Conservation (phyloP, 2,113 vertebrate genomes). For the Serilophus lunatus region DNA sequence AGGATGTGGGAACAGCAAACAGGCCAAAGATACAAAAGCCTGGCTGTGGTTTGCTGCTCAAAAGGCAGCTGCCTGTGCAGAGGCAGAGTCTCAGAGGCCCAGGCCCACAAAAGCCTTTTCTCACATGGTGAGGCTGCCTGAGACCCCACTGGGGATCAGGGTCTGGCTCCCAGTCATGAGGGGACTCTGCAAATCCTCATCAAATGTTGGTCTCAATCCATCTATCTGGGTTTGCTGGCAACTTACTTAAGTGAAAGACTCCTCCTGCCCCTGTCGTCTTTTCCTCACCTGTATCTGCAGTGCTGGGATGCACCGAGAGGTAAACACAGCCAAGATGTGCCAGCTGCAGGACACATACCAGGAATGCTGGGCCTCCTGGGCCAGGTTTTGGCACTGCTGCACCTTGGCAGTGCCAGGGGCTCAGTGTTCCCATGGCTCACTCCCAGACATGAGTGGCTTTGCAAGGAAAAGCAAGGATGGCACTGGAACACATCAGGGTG, state of each 20-base stretch:
- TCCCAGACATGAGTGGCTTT: neutral
- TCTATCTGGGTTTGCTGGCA: neutral
- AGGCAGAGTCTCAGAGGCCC: neutral
- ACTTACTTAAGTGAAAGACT: neutral
- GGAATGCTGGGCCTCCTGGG: neutral
- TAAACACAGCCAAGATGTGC: neutral
- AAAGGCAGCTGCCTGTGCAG: neutral
- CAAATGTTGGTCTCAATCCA: neutral
- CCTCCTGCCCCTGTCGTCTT: neutral
- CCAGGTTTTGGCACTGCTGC: neutral
- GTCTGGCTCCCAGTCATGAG: accelerated
- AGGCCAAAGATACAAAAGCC: neutral
- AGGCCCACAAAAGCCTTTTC: neutral
- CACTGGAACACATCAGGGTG: neutral
- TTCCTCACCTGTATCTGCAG: neutral
- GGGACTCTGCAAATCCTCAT: neutral
- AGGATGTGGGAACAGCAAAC: neutral
- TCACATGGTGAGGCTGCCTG: accelerated
- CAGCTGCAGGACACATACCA: accelerated
- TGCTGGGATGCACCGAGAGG: neutral
- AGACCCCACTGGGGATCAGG: too few relatives aligned
- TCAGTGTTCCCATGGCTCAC: accelerated
- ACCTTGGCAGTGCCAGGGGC: neutral
- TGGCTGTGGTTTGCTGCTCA: neutral
- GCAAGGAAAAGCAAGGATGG: neutral